Base-by-base conservation (phyloP, 1,140 invertebrate genomes). In the Aricia agestis region DNA sequence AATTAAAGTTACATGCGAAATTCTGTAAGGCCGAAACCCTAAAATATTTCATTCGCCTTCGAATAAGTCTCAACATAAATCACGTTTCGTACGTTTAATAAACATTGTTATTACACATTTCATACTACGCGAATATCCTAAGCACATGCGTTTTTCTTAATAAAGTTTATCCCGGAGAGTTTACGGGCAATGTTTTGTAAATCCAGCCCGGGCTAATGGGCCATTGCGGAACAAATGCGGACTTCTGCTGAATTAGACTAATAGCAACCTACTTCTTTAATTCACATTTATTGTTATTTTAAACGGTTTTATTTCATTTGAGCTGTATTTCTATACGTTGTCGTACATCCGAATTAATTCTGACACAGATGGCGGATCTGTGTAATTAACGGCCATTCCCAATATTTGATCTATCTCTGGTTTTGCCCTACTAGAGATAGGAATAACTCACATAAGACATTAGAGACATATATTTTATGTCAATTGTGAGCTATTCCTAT, bases 171-270 rank as follows among this genome's bases (percentile, higher is more conserved):
- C 80, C 75, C 67, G 68, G 67, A 67, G 70, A 75, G 83, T 78
- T 84, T 82, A 85, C 78, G 69, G 74, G 83, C 81, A 81, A 82
- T 81, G 84, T 84, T 84, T 84, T 82, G 82, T 84, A 86, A 86
- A 87, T 78, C 85, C 83, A 80, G 74, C 79, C 71, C 68, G 58
- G 65, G 78, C 78, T 82, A 83, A 89, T 87, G 77, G 83, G 76
- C 84, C 82, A 87, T 87, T 86, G 79, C 78, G 83, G 80, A 70
- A 74, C 73, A 72, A 82, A 85, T 77, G 80, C 76, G 82, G 81
- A 79, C 86, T 83, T 81, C 78, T 77, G 74, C 81, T 79, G 82
- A 83, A 84, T 87, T 89, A 86, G 73, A 76, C 77, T 83, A 83
- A 84, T 79, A 75, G 78, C 80, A 61, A 71, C 77, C 76, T 75